Evolutionary conservation across 2,888 invertebrate species (phyloP).

Genomic region (Ornithoptera alexandrae): DNA sequence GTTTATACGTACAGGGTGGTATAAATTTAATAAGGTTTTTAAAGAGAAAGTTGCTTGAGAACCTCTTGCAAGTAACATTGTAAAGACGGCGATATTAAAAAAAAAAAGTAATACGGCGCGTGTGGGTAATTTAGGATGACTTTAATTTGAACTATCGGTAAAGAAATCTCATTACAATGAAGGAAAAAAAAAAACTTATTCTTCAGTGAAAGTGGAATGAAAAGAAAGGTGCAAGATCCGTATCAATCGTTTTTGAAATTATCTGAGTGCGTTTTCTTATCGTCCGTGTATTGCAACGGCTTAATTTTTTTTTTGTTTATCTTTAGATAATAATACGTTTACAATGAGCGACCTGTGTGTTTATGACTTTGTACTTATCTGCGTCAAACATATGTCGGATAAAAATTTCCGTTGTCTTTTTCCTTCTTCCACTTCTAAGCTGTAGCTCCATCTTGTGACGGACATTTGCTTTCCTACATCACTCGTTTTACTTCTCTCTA

Average conservation of each 20-base stretch:
- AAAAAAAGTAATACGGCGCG: slow-evolving; percentile 6
- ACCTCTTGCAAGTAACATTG: no score
- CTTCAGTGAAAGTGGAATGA: slow-evolving; percentile 28
- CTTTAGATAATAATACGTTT: slow-evolving; percentile 8
- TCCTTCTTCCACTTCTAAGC: no score
- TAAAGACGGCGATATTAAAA: not conserved
- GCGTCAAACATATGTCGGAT: no score
- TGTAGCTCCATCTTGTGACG: no score
- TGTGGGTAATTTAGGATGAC: slow-evolving; percentile 16
- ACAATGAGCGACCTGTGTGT: no score
- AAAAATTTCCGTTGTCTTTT: no score
- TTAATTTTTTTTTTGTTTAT: slow-evolving; percentile 22
- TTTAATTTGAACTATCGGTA: slow-evolving; percentile 22
- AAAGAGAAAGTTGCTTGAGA: no score
- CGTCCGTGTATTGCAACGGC: not conserved
- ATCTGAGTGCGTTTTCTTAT: slow-evolving; percentile 17
- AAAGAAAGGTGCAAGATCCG: slow-evolving; percentile 29
- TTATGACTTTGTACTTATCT: no score
- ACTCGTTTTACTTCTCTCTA: no score
- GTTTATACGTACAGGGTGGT: no score
- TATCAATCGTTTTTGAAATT: slow-evolving; percentile 24
- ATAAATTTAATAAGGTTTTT: no score
- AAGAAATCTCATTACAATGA: slow-evolving; percentile 20
- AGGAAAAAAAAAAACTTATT: slow-evolving; percentile 13
- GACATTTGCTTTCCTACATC: no score